Percentiles rank a stretch among this genome's conserved stretches.
phyloP scores from a whole-genome alignment of 2,113 vertebrate genomes.

The Conger conger region DNA sequence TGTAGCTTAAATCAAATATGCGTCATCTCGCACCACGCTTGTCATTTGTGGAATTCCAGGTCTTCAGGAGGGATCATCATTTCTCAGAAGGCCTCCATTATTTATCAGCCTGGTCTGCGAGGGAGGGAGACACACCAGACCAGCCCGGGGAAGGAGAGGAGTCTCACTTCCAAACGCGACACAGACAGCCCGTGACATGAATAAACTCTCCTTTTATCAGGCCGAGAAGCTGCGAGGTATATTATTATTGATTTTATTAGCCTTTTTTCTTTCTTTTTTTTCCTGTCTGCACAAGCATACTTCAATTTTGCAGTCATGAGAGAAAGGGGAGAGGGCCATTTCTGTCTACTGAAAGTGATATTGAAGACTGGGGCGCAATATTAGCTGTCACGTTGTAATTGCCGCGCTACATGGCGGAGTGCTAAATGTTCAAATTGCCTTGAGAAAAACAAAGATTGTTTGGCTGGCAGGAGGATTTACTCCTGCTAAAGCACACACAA shows the following conservation, averaged over 20 bases:
- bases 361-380: background rate
- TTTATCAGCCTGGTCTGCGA: background rate
- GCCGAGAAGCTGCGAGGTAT: background rate
- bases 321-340: background rate
- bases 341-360: background rate
- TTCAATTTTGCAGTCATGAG: background rate
- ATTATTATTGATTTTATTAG: slow-evolving; percentile 2
- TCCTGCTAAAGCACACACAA: background rate
- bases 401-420: background rate
- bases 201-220: background rate
- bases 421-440: slow-evolving; percentile 2
- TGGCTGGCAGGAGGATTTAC: background rate
- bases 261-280: background rate
- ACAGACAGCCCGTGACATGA: background rate
- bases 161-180: background rate
- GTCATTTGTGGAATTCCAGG: background rate
- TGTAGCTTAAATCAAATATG: background rate
- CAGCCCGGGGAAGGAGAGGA: background rate
- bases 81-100: background rate
- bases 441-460: background rate
- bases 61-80: background rate
- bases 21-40: background rate
- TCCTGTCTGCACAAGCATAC: background rate
- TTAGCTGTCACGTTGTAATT: slow-evolving; percentile 7
- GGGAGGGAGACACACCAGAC: background rate